A percentile compares a stretch with the other conserved stretches of the same genome.
phyloP scores from a whole-genome alignment of 2,888 invertebrate genomes.

The Andrena marginata region DNA sequence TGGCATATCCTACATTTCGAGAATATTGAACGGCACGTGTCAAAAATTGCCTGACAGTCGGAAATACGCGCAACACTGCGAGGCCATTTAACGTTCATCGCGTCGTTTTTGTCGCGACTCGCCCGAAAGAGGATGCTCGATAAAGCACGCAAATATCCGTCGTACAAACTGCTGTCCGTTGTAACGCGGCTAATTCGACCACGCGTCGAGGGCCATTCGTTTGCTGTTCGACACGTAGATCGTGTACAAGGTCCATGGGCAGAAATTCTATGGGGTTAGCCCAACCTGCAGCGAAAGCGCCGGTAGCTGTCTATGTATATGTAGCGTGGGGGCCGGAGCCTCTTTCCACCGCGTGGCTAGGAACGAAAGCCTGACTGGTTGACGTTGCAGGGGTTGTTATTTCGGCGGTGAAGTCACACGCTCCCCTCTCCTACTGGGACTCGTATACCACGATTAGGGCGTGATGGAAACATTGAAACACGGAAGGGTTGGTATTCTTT shows the following conservation, averaged over 20 bases:
- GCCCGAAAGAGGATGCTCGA: constrained; percentile 42
- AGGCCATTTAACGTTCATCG: constrained; percentile 40
- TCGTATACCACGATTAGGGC: constrained; percentile 53
- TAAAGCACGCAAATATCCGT: constrained; percentile 62
- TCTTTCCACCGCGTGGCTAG: constrained; percentile 24
- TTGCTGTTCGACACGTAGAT: constrained; percentile 63
- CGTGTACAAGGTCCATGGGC: constrained; percentile 15
- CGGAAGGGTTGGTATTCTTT: constrained; percentile 31
- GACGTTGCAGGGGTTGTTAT: constrained; percentile 50
- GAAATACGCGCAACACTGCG: constrained; percentile 13
- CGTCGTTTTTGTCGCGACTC: constrained; percentile 33
- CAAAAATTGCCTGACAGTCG: background rate
- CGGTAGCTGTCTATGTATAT: background rate
- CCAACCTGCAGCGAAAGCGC: constrained; percentile 20
- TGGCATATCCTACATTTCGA: background rate
- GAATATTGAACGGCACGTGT: background rate
- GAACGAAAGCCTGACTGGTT: constrained; percentile 49
- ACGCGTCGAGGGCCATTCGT: constrained; percentile 56
- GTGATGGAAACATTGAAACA: constrained; percentile 51
- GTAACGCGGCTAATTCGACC: constrained; percentile 59
- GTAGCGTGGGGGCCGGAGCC: constrained; percentile 18
- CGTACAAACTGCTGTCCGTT: constrained; percentile 44
- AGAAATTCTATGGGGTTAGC: constrained; percentile 42
- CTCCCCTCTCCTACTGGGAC: constrained; percentile 34
- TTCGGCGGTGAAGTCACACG: constrained; percentile 37